Base-by-base conservation (phyloP, 64 coral and sea anemone genomes). In the Astreopora myriophthalma region DNA sequence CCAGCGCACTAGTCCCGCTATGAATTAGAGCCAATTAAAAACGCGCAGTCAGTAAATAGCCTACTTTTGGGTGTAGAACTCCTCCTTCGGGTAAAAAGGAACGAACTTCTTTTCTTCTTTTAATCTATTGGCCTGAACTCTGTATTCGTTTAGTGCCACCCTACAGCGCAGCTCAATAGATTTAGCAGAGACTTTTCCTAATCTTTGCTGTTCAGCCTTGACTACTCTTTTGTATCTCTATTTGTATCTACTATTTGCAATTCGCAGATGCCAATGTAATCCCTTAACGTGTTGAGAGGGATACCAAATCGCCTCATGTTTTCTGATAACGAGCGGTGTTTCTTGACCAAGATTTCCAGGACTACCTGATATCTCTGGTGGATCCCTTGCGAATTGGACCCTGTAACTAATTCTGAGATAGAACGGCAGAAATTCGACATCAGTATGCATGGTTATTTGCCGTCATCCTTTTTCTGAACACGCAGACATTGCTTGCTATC, bases 351-450 rank as follows among this genome's bases (percentile, higher is more conserved):
- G 14, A 74, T 74, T 2, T 40, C 34, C 34, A 74, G 71, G 42
- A 74, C 71, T 42, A 36, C 71, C 34, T 74, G 36, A 8, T 74
- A 74, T 40, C 71, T 74, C 36, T 40, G 0, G 42, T 74, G 71
- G 71, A 74, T 74, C 71, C 71, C 71, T 74, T 42, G 35, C 71
- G 42, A 74, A 40, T 74, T 74, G 35, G 1, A 74, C 6, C 71
- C 36, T 74, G 71, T 74, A 40, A 74, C 36, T 74, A 74, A 74
- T 72, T 36, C 69, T 72, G 69, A 72, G 32, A 72, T 72, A 72
- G 30, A 72, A 72, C 27, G 6, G 36, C 27, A 72, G 28, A 34
- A 72, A 72, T 61, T 17, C 14, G 57, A 61, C 19, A 61, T 61
- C 57, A 61, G 57, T 61, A 19, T 61, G 14, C 57, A 61, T 17